Percentiles rank a stretch among this genome's conserved stretches.
These are phyloP conservation scores for Chrysopa pallens DNA, from an alignment of 1,140 invertebrate genomes.

Conservation along the genomic window DNA sequence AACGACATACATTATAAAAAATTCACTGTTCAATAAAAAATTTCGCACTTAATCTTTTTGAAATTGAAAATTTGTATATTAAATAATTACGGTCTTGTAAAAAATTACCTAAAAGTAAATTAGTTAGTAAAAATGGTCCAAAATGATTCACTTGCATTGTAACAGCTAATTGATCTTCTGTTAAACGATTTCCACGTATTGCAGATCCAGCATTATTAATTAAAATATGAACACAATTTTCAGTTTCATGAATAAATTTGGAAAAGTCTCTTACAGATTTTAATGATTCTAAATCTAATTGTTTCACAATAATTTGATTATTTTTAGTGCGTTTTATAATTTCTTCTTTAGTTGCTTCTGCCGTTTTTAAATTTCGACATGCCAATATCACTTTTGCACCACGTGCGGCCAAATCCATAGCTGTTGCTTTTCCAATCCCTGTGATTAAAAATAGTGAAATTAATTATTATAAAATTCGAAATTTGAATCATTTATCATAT, in stretches of 20 bases:
- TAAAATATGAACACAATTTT: constrained; percentile 30
- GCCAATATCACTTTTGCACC: constrained; percentile 18
- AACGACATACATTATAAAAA: too few relatives aligned
- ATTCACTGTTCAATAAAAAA: too few relatives aligned
- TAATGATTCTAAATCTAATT: constrained; percentile 24
- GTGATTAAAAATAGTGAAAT: too few relatives aligned
- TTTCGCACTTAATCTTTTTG: too few relatives aligned
- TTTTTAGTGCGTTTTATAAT: constrained; percentile 17
- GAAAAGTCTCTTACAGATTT: constrained; percentile 28
- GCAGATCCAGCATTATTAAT: constrained; percentile 49
- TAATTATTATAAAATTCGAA: too few relatives aligned
- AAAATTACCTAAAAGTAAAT: constrained; percentile 33
- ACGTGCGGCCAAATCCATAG: constrained; percentile 14
- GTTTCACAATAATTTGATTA: constrained; percentile 17
- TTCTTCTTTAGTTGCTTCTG: constrained; percentile 21
- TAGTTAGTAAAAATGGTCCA: constrained; percentile 46
- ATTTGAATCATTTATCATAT: too few relatives aligned
- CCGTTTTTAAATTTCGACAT: constrained; percentile 18
- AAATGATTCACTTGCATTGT: constrained; percentile 47
- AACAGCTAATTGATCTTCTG: constrained; percentile 39
- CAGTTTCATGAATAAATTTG: constrained; percentile 22
- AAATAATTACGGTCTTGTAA: too few relatives aligned
- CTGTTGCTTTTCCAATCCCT: constrained; percentile 19
- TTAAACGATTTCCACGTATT: constrained; percentile 19
- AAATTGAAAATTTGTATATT: constrained; percentile 2